A percentile compares a stretch with the other conserved stretches of the same genome.
These are phyloP conservation scores for Odiellus spinosus DNA, from an alignment of 2,888 invertebrate species.

Conservation along the genomic window DNA sequence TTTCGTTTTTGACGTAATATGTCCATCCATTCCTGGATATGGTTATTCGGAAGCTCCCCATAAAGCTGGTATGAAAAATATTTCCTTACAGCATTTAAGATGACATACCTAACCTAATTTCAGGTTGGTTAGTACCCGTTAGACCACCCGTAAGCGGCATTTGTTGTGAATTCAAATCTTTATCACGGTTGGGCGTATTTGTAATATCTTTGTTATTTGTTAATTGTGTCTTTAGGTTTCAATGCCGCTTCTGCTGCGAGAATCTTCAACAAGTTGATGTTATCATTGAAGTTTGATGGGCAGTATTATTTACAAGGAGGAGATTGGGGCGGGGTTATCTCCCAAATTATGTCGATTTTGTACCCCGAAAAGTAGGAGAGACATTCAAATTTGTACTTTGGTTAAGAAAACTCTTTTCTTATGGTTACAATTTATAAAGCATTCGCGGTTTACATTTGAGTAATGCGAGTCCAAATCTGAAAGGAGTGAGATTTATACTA, in stretches of 20 bases:
- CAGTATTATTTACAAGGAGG: constrained; percentile 58
- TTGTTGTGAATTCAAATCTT: too few species aligned
- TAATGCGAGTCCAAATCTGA: constrained; percentile 34
- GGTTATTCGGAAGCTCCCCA: constrained; percentile 40
- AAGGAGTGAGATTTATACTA: constrained; percentile 5
- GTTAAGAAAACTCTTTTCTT: constrained; percentile 11
- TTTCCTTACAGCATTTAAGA: too few species aligned
- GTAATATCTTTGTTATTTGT: too few species aligned
- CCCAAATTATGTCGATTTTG: constrained; percentile 42
- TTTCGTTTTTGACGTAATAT: constrained; percentile 48
- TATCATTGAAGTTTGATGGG: constrained; percentile 41
- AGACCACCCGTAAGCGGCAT: too few species aligned
- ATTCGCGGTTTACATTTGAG: constrained; percentile 46
- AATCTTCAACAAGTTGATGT: constrained; percentile 49
- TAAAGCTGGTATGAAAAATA: too few species aligned
- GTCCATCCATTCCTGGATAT: constrained; percentile 39
- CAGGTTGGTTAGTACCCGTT: too few species aligned
- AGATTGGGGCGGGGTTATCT: constrained; percentile 61
- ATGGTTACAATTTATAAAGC: constrained; percentile 26
- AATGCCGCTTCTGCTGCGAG: constrained; percentile 25
- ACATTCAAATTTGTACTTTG: too few species aligned
- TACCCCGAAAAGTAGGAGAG: constrained; percentile 42
- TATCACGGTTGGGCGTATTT: too few species aligned
- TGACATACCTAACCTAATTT: too few species aligned
- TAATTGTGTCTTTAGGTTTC: too few species aligned